Conservation (phyloP, 2,888 invertebrate species). For the Epirrhoe tristata region DNA sequence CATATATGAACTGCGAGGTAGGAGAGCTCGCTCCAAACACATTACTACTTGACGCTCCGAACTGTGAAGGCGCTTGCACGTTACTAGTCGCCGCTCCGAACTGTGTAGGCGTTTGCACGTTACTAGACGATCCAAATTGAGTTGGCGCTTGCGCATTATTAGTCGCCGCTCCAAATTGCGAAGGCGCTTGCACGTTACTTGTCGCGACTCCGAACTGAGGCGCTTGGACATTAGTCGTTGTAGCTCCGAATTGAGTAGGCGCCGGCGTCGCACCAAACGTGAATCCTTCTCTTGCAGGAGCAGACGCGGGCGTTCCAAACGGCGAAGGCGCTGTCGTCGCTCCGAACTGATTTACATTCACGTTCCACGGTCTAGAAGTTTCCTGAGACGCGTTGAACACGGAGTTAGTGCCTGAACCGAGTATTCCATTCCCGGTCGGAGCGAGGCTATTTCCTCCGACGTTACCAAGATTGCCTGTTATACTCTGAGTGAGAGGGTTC, state of each 20-base stretch:
- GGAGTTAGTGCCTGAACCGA: constrained; percentile 14
- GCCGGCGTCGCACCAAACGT: constrained; percentile 46
- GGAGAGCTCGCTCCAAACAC: constrained; percentile 47
- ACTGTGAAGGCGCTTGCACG: constrained; percentile 50
- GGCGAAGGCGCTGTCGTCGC: constrained; percentile 50
- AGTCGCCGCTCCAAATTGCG: constrained; percentile 43
- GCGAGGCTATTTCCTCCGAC: constrained; percentile 3
- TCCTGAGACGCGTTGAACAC: constrained; percentile 47
- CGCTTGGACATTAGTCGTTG: constrained; percentile 35
- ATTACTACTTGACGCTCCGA: constrained; percentile 58
- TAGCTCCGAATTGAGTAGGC: constrained; percentile 43
- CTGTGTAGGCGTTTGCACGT: constrained; percentile 40
- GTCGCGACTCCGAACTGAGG: constrained; percentile 57
- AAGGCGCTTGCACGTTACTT: constrained; percentile 36
- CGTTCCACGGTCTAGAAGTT: constrained; percentile 59
- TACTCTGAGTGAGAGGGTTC: constrained; percentile 13
- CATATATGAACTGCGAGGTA: constrained; percentile 57
- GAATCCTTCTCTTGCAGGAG: neutral
- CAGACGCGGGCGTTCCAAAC: constrained; percentile 58
- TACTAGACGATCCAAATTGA: constrained; percentile 62
- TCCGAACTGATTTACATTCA: constrained; percentile 38
- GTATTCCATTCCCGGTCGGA: constrained; percentile 5
- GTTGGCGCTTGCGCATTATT: constrained; percentile 41
- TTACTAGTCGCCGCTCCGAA: constrained; percentile 41
- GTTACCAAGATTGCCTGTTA: constrained; percentile 13